phyloP scores from a whole-genome alignment of 2,113 vertebrate genomes.

The Phycodurus eques region DNA sequence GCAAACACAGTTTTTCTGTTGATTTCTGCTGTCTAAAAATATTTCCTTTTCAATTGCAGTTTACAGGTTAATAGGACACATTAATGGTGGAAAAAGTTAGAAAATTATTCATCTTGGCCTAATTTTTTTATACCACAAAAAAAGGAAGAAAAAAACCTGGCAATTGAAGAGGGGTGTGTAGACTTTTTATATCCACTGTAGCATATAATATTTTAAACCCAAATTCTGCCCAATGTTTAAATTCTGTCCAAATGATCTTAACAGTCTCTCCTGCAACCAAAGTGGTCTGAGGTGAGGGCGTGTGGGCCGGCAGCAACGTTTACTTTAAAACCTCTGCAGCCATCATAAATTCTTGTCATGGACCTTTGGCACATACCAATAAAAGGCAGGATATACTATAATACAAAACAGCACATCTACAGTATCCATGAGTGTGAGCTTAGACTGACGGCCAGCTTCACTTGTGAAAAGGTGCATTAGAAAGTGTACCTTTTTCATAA shows the following conservation, averaged over 20 bases:
- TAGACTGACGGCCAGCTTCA: neutral
- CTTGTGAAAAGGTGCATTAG: neutral
- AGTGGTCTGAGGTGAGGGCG: neutral
- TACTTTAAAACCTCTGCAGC: slow-evolving; percentile 39
- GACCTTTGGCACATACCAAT: slow-evolving; percentile 44
- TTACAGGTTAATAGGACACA: too few species aligned
- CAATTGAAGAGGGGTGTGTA: too few species aligned
- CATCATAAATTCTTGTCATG: slow-evolving; percentile 44
- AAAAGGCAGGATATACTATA: slow-evolving; percentile 25
- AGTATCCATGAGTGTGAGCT: neutral
- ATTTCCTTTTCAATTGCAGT: too few species aligned
- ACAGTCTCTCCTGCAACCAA: neutral
- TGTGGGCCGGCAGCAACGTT: slow-evolving; percentile 10
- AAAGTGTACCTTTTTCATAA: neutral
- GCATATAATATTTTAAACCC: neutral
- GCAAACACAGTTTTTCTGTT: too few species aligned
- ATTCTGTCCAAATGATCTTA: neutral
- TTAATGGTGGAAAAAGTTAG: too few species aligned
- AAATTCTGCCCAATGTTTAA: neutral
- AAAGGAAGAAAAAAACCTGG: too few species aligned
- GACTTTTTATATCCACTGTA: neutral
- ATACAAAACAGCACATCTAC: slow-evolving; percentile 1
- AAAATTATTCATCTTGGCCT: too few species aligned
- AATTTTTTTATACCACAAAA: too few species aligned
- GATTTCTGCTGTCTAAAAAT: too few species aligned